A percentile compares a stretch with the other conserved stretches of the same genome.
Evolutionary conservation across 2,797 vertebrate species (phyloP).

Genomic region (Acanthopagrus latus): DNA sequence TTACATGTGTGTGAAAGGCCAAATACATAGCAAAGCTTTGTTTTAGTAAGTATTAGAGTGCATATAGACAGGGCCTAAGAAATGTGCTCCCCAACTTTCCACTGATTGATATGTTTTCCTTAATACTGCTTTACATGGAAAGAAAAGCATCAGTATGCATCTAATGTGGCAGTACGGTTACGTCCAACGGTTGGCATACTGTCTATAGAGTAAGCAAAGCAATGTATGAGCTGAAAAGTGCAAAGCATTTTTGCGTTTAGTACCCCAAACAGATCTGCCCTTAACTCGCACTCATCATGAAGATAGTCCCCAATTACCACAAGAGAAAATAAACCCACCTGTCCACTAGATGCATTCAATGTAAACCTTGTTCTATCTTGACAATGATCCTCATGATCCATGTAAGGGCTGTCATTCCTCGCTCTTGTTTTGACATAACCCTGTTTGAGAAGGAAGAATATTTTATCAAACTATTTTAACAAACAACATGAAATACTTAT

Average conservation of each 20-base stretch:
- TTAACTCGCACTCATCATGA: not conserved
- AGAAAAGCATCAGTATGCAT: not conserved
- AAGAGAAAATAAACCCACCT: slow-evolving; percentile 52
- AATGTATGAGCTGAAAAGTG: not conserved
- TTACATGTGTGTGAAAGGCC: too few relatives aligned
- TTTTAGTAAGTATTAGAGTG: too few relatives aligned
- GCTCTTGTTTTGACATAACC: slow-evolving; percentile 43
- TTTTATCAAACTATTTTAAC: not conserved
- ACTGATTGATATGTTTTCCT: not conserved
- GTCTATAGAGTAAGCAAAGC: not conserved
- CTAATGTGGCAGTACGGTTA: too few relatives aligned
- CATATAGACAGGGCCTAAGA: too few relatives aligned
- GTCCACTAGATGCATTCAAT: slow-evolving; percentile 32
- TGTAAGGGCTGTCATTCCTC: slow-evolving; percentile 35
- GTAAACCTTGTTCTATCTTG: slow-evolving; percentile 22
- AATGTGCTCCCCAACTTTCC: too few relatives aligned
- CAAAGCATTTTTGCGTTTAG: not conserved
- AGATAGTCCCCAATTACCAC: not conserved
- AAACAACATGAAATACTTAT: not conserved
- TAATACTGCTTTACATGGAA: not conserved
- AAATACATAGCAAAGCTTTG: too few relatives aligned
- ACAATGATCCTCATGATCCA: slow-evolving; percentile 41
- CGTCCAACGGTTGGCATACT: not conserved
- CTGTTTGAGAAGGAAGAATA: slow-evolving; percentile 54
- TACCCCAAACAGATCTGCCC: not conserved